phyloP scores from a whole-genome alignment of 37 sponge, comb jelly and placozoan genomes.

The Spongilla lacustris region DNA sequence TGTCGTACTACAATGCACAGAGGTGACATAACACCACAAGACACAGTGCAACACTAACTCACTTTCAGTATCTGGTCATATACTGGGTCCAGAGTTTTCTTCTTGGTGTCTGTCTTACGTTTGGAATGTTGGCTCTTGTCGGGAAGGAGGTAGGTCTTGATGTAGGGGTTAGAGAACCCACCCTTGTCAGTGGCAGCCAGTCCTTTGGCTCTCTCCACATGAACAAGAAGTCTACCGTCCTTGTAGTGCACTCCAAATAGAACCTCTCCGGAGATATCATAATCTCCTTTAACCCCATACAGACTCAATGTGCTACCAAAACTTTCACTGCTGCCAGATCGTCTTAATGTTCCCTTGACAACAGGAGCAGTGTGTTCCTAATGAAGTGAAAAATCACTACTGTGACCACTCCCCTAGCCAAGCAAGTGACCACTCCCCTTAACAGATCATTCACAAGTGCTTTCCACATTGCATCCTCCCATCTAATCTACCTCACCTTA shows the following conservation, averaged over 20 bases:
- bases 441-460: too few species aligned
- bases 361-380: too few species aligned
- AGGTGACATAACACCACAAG: background rate
- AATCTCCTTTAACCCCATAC: constrained; percentile 51
- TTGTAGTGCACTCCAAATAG: constrained; percentile 57
- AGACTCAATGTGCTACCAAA: constrained; percentile 62
- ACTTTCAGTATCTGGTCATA: constrained; percentile 55
- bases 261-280: constrained; percentile 58
- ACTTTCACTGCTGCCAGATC: constrained; percentile 31
- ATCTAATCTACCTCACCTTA: too few species aligned
- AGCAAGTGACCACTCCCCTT: too few species aligned
- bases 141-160: constrained; percentile 68
- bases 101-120: constrained; percentile 38
- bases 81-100: constrained; percentile 45
- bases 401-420: too few species aligned
- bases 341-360: too few species aligned
- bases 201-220: constrained; percentile 37
- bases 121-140: constrained; percentile 52
- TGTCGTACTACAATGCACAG: constrained; percentile 25
- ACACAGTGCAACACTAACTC: background rate
- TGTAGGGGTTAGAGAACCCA: constrained; percentile 51
- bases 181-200: constrained; percentile 42
- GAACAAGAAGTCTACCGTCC: constrained; percentile 19
- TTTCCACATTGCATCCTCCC: too few species aligned
- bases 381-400: too few species aligned